Base-by-base conservation (phyloP, 1,140 invertebrate species). In the Drosophila rhopaloa region DNA sequence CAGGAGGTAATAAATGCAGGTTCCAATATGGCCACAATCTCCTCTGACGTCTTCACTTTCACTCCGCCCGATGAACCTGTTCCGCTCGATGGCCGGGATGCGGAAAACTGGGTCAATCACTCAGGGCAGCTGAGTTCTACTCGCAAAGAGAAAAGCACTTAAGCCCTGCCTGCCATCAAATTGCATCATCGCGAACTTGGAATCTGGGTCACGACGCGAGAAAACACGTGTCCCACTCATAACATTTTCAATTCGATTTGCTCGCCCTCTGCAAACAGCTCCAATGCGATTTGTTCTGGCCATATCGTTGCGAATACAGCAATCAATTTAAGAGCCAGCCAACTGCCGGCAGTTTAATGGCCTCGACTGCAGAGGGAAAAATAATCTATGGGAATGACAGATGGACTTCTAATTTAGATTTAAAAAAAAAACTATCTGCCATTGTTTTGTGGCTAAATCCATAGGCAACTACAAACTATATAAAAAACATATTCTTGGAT, bases 21-120 rank as follows among this genome's bases (percentile, higher is more conserved):
- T 19, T 38, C 40, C 61, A 76, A 67, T 66, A 76, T 76, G 73
- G 51, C 59, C 51, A 76, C 72, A 67, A 55, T 54, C 44, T 76
- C 38, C 32, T 76, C 61, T 67, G 73, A 76, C 72, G 73, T 67
- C 73, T 66, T 66, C 27, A 48, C 46, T 53, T 51, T 51, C n/a
- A 38, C 35, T n/a, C 19, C 53, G 14, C 13, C 55, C 60, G 8
- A 43, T 35, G 14, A 65, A 61, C 41, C 60, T 60, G 41, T 2
- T 29, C 27, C 41, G 35, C 7, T 10, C 50, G 11, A 53, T 37
- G 50, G 7, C 16, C 7, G 29, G 16, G 41, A 14, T 44, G 43
- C 53, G 47, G 40, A 58, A 85, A 85, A 84, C 81, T 84, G 63
- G 82, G 82, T 84, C 81, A 84, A 81, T 81, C 82, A 70, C 66